Evolutionary conservation across 2,888 invertebrate genomes (phyloP).

Genomic region (Hyles lineata): DNA sequence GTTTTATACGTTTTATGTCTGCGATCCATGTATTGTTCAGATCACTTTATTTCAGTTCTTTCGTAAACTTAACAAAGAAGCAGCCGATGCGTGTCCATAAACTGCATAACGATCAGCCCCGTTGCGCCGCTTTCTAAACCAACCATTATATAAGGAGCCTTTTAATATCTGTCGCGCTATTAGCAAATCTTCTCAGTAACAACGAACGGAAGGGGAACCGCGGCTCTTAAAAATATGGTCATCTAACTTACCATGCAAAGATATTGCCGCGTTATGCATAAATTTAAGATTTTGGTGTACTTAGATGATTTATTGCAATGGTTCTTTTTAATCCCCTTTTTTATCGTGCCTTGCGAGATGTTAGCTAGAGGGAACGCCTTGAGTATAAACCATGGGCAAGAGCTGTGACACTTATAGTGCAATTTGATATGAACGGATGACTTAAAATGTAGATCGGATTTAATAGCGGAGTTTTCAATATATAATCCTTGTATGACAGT

Average conservation of each 20-base stretch:
- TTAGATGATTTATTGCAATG: background rate
- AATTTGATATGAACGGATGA: slow-evolving; percentile 1
- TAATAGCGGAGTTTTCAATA: background rate
- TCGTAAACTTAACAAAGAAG: slow-evolving; percentile 32
- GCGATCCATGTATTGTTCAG: background rate
- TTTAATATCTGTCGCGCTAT: slow-evolving; percentile 14
- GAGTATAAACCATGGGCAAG: background rate
- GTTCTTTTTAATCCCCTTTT: background rate
- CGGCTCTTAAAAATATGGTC: background rate
- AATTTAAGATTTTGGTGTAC: background rate
- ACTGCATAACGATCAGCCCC: slow-evolving; percentile 26
- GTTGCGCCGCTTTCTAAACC: slow-evolving; percentile 27
- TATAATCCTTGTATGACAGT: background rate
- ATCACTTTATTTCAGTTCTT: slow-evolving; percentile 30
- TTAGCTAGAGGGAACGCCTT: background rate
- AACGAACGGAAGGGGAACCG: background rate
- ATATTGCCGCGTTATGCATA: background rate
- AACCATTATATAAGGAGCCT: slow-evolving; percentile 27
- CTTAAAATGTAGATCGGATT: background rate
- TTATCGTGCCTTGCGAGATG: background rate
- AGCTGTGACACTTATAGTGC: background rate
- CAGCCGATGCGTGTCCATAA: slow-evolving; percentile 14
- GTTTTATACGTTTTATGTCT: background rate
- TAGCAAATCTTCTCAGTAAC: background rate
- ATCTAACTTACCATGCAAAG: background rate